A percentile compares a stretch with the other conserved stretches of the same genome.
phyloP scores from a whole-genome alignment of 53 echinoderm and acorn worm genomes.

The Zoroaster sp. region DNA sequence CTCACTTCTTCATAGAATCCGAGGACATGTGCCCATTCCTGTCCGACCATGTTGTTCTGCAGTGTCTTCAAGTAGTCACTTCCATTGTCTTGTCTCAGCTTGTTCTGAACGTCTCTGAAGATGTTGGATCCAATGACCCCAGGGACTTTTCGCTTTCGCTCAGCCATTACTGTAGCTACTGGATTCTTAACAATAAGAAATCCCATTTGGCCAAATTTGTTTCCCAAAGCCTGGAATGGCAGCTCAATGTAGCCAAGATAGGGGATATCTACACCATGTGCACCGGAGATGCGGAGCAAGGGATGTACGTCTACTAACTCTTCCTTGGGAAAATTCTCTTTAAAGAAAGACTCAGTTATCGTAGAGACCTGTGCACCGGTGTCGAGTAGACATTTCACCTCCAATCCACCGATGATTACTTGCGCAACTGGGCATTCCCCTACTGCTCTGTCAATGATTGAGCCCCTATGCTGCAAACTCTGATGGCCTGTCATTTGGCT shows the following conservation, averaged over 20 bases:
- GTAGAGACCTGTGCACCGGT: constrained; percentile 84
- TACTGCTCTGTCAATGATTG: constrained; percentile 30
- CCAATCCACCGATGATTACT: neutral
- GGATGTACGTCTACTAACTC: constrained; percentile 48
- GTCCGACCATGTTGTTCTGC: neutral
- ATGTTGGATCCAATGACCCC: constrained; percentile 77
- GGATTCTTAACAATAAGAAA: constrained; percentile 77
- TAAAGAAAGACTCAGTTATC: constrained; percentile 65
- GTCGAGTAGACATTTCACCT: constrained; percentile 67
- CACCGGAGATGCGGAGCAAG: constrained; percentile 52
- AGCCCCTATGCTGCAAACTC: neutral
- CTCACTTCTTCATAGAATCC: constrained; percentile 53
- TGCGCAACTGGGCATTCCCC: neutral
- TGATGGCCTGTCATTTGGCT: constrained; percentile 43
- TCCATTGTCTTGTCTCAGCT: neutral
- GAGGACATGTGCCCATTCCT: constrained; percentile 43
- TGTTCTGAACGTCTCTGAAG: constrained; percentile 52
- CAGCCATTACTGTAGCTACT: constrained; percentile 9
- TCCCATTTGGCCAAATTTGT: constrained; percentile 54
- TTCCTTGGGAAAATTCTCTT: constrained; percentile 56
- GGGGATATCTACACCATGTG: constrained; percentile 62
- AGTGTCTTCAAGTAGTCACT: neutral
- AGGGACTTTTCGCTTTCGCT: constrained; percentile 56
- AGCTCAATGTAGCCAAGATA: constrained; percentile 75
- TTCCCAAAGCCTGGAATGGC: constrained; percentile 50